Base-by-base conservation (phyloP, 1,140 invertebrate species). In the Zophobas atratus region DNA sequence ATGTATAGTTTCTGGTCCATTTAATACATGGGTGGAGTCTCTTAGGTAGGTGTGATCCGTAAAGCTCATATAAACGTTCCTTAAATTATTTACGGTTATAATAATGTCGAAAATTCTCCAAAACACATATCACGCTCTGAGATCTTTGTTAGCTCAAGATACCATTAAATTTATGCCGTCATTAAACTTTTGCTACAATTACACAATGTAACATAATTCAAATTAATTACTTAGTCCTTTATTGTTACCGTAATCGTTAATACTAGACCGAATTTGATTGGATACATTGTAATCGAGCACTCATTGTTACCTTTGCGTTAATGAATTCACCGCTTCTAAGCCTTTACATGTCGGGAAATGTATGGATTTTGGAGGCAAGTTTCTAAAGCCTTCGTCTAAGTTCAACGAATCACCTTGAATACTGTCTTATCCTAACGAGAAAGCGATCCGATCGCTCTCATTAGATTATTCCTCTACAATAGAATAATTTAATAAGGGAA, bases 1-100 rank as follows among this genome's bases (percentile, higher is more conserved):
- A 73, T 73, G 71, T 73, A 73, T 73, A 73, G 71, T 73, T 73
- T 73, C 71, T 41, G 71, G 71, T 56, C 71, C 49, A 73, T 73
- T 73, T 49, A 73, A 51, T 63, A 51, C 49, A 51, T 20, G 49
- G 49, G 49, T 51, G 49, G 49, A 51, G 57, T 63, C 57, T 6
- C 32, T 34, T 6, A 39, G 6, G 57, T 63, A 67, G 60, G 60
- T 67, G 60, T 43, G 60, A 67, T 51, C 6, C 49, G 49, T 20
- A 51, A 51, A 51, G 49, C 49, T 51, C 49, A 51, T 51, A 51
- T 51, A 51, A 51, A 41, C 36, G 57, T 63, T 3, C 38, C n/a
- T 39, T 67, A 67, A 67, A 67, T 67, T 43, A 67, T 67, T 41
- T 43, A 67, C 36, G 49, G n/a, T 51, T 67, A 67, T 67, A 67